Evolutionary conservation across 2,113 vertebrate species (phyloP).

Genomic region (Apteryx owenii): DNA sequence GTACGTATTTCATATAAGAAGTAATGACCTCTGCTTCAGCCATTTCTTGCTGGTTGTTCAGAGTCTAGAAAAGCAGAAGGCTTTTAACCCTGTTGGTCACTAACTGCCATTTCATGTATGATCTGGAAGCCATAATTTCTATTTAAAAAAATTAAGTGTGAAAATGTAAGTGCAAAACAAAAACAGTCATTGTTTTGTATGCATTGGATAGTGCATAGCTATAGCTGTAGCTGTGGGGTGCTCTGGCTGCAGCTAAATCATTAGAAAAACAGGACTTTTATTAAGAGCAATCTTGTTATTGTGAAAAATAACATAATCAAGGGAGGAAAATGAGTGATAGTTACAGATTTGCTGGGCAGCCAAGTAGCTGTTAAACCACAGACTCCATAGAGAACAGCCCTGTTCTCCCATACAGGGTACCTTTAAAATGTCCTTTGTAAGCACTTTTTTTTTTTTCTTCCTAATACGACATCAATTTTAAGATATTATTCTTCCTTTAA

Average conservation of each 20-base stretch:
- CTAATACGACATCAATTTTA: not conserved
- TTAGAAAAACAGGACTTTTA: not conserved
- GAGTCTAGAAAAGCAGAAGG: constrained; percentile 15
- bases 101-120: constrained; percentile 3
- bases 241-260: not conserved
- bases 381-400: not conserved
- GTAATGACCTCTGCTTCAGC: not conserved
- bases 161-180: not conserved
- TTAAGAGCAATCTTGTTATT: not conserved
- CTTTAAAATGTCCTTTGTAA: not conserved
- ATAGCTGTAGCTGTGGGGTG: not conserved
- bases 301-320: not conserved
- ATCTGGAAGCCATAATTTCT: constrained; percentile 30
- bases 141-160: not conserved
- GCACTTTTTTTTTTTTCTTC: not conserved
- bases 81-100: not conserved
- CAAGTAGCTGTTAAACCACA: not conserved
- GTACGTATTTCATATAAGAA: not conserved
- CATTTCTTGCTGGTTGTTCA: constrained; percentile 4
- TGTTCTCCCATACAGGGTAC: not conserved
- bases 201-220: not conserved
- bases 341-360: not conserved
- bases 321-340: not conserved
- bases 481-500: not conserved
- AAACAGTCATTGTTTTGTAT: not conserved